phyloP scores from a whole-genome alignment of 2,113 vertebrate species.

The Arenaria interpres region DNA sequence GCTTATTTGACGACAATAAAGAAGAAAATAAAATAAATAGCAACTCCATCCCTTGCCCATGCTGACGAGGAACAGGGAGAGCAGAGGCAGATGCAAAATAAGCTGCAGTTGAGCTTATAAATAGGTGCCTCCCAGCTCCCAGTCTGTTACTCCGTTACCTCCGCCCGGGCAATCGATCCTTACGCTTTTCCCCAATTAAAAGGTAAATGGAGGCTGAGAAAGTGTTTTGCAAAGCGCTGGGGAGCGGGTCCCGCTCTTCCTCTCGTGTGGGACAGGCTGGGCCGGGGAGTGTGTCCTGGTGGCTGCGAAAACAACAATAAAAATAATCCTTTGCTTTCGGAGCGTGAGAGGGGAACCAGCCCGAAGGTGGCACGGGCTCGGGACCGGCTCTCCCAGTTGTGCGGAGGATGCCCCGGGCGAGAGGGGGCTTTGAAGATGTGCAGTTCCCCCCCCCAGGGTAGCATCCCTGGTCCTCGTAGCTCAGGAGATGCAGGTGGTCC shows the following conservation, averaged over 20 bases:
- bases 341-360: background rate
- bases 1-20: slow-evolving; percentile 8
- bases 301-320: background rate
- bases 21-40: background rate
- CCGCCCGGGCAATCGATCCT: background rate
- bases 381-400: background rate
- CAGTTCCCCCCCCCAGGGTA: background rate
- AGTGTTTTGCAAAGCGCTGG: background rate
- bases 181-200: accelerated
- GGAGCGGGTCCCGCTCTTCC: background rate
- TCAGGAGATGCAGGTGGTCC: background rate
- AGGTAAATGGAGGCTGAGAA: background rate
- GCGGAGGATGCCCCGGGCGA: background rate
- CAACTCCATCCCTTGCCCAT: background rate
- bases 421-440: background rate
- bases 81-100: slow-evolving; percentile 59
- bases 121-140: slow-evolving; percentile 48
- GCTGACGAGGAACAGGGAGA: slow-evolving; percentile 28
- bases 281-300: background rate
- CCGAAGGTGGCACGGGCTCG: background rate
- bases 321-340: background rate
- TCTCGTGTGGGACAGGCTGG: background rate
- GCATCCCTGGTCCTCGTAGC: background rate
- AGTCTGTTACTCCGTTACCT: background rate
- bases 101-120: slow-evolving; percentile 32